These are phyloP conservation scores for Carcina quercana DNA, from an alignment of 2,888 invertebrate species.

Conservation along the genomic window DNA sequence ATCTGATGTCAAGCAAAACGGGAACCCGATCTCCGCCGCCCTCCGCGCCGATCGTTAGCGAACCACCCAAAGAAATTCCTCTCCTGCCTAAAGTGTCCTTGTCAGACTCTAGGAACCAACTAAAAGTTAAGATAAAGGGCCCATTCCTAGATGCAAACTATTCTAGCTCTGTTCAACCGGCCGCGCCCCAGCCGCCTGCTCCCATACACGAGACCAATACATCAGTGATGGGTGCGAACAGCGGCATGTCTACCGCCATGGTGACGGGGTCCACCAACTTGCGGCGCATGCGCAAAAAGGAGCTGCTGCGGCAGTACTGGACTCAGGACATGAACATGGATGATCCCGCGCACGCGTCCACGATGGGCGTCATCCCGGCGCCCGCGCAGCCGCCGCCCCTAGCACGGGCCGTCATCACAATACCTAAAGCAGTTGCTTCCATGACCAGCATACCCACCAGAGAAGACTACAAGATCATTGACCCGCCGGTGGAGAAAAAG, in stretches of 20 bases:
- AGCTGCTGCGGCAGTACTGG: slow-evolving; percentile 85
- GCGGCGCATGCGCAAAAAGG: slow-evolving; percentile 92
- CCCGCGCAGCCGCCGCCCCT: slow-evolving; percentile 76
- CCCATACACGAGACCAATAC: slow-evolving; percentile 52
- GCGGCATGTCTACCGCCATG: slow-evolving; percentile 52
- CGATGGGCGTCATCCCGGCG: slow-evolving; percentile 66
- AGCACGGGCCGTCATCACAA: slow-evolving; percentile 83
- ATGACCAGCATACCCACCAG: slow-evolving; percentile 91
- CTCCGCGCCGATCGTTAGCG: slow-evolving; percentile 24
- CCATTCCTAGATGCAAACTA: slow-evolving; percentile 86
- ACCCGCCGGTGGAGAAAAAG: slow-evolving; percentile 81
- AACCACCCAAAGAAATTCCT: slow-evolving; percentile 39
- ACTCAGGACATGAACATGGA: slow-evolving; percentile 91
- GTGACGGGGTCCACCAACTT: slow-evolving; percentile 82
- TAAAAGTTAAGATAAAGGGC: slow-evolving; percentile 93
- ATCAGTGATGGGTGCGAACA: slow-evolving; percentile 50
- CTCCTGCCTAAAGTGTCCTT: slow-evolving; percentile 80
- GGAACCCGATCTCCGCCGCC: slow-evolving; percentile 33
- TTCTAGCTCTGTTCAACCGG: slow-evolving; percentile 76
- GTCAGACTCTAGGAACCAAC: slow-evolving; percentile 87
- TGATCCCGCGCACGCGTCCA: slow-evolving; percentile 76
- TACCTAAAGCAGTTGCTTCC: slow-evolving; percentile 92
- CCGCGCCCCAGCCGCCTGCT: slow-evolving; percentile 72
- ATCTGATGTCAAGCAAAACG: slow-evolving; percentile 75
- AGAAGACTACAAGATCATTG: slow-evolving; percentile 84